Base-by-base conservation (phyloP, 2,797 vertebrate species). In the Parauchenoglanis punctatus region DNA sequence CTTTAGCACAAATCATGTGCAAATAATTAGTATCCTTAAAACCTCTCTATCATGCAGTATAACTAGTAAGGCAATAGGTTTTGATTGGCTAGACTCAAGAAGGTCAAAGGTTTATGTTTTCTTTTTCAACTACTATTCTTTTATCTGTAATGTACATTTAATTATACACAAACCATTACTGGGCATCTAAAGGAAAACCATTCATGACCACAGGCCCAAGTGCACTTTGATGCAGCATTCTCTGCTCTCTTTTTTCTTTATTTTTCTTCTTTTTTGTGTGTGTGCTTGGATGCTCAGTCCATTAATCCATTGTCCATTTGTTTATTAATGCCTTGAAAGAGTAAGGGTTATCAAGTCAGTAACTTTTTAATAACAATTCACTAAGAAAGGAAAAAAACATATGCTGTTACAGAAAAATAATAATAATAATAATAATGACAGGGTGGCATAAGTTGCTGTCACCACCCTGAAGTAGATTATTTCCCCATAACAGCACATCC, bases 191-290 rank as follows among this genome's bases (percentile, higher is more conserved):
- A 76, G 46, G 23, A 76, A 25, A 75, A 68, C 44, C 56, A 46
- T n/a, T 76, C 68, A 73, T 76, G 84, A 61, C 72, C 70, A 40
- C 68, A 13, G 23, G 68, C 68, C 40, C 20, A 56, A 84, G 40
- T 84, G 68, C 83, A 84, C 68, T 75, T 75, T 73, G 68, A 23
- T 59, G 11, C 20, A 73, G 31, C 4, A 73, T 11, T n/a, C 52
- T 84, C 40, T 65, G 8, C 10, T 28, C 61, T n/a, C 12, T 12
- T 65, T 3, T 65, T n/a, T 65, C 6, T n/a, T 7, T 25, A 2
- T 63, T 8, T 63, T 7, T 63, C 25, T 28, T n/a, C 28, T 0
- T 28, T 23, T 63, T n/a, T 65, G 63, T 65, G n/a, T 65, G 63
- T 25, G 23, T n/a, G 59, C 59, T 63, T 63, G 59, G 59, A 10